A percentile compares a stretch with the other conserved stretches of the same genome.
phyloP scores from a whole-genome alignment of 1,140 invertebrate genomes.

The Camponotus pennsylvanicus region DNA sequence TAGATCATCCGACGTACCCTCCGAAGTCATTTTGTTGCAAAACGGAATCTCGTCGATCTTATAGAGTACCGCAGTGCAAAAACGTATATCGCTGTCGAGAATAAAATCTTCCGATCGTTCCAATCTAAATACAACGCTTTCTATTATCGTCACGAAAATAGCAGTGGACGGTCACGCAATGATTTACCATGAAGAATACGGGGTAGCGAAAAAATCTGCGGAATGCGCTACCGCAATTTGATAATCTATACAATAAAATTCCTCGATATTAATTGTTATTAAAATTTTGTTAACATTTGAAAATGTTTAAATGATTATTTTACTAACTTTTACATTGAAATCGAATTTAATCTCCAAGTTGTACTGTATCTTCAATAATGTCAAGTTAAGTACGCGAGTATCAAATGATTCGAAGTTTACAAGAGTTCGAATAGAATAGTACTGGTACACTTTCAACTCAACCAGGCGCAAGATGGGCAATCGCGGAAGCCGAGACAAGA shows the following conservation, averaged over 20 bases:
- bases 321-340: neutral
- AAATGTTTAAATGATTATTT: neutral
- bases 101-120: neutral
- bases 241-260: constrained; percentile 3
- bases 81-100: neutral
- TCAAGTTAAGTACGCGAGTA: too few species aligned
- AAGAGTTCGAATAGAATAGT: neutral
- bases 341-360: too few species aligned
- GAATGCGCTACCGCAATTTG: neutral
- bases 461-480: neutral
- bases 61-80: neutral
- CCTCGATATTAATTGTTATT: neutral
- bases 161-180: neutral
- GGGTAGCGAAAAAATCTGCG: neutral
- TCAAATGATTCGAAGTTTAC: too few species aligned
- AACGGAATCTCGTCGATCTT: constrained; percentile 63
- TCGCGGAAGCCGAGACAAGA: constrained; percentile 59
- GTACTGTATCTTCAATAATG: neutral
- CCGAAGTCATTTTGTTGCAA: constrained; percentile 79
- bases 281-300: constrained; percentile 4
- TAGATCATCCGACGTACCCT: constrained; percentile 48
- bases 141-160: neutral
- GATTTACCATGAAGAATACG: neutral
- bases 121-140: neutral
- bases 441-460: neutral